These are phyloP conservation scores for Mamestra configurata DNA, from an alignment of 1,140 invertebrate species.

Conservation along the genomic window DNA sequence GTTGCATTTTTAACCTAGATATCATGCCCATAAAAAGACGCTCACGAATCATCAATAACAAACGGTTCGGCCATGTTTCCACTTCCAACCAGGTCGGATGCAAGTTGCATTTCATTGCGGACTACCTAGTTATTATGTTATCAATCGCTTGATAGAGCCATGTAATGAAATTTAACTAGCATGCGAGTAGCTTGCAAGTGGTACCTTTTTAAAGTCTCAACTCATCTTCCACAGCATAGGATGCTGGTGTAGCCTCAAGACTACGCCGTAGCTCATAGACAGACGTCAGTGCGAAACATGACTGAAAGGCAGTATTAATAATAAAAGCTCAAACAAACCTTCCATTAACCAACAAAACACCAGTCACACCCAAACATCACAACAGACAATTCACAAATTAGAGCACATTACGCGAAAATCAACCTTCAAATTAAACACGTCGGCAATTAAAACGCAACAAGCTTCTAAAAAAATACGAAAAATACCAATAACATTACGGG, in stretches of 20 bases:
- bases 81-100: too few species aligned
- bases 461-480: conserved; percentile 25
- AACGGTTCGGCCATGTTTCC: too few species aligned
- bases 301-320: background rate
- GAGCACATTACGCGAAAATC: background rate
- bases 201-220: too few species aligned
- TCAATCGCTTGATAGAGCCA: too few species aligned
- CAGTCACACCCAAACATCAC: background rate
- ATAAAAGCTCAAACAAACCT: background rate
- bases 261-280: conserved; percentile 14
- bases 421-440: conserved; percentile 2
- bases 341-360: background rate
- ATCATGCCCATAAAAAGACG: too few species aligned
- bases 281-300: too few species aligned
- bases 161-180: too few species aligned
- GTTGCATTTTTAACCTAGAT: too few species aligned
- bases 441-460: conserved; percentile 51
- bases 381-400: background rate
- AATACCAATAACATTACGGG: conserved; percentile 35
- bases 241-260: background rate
- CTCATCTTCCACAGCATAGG: background rate
- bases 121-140: too few species aligned
- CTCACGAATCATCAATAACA: too few species aligned
- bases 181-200: too few species aligned
- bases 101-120: too few species aligned